A percentile compares a stretch with the other conserved stretches of the same genome.
phyloP scores from a whole-genome alignment of 2,888 invertebrate species.

The Lysandra bellargus region DNA sequence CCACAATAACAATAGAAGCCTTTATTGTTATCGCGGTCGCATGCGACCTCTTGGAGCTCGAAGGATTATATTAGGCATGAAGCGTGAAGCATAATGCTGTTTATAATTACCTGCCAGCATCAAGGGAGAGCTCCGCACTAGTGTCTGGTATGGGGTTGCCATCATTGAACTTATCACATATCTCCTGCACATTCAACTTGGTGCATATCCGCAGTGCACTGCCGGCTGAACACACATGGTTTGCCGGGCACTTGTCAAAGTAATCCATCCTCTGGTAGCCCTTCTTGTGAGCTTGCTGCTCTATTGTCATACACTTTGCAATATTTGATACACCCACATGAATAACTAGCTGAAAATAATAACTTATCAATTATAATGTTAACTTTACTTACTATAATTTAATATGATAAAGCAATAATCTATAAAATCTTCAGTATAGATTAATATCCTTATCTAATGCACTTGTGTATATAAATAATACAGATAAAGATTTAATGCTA shows the following conservation, averaged over 20 bases:
- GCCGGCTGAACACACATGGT: conserved; percentile 61
- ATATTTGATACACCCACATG: conserved; percentile 88
- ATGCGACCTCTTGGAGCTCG: no score
- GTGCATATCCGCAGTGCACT: conserved; percentile 78
- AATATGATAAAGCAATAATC: no score
- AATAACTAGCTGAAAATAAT: conserved; percentile 83
- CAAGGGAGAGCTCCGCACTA: conserved; percentile 73
- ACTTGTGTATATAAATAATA: background rate
- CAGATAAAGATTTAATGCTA: background rate
- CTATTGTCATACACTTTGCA: conserved; percentile 84
- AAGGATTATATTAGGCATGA: background rate
- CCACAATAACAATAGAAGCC: no score
- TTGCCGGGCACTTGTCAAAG: conserved; percentile 69
- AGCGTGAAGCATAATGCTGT: background rate
- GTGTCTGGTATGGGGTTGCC: conserved; percentile 47
- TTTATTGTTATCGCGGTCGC: no score
- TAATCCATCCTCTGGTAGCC: conserved; percentile 82
- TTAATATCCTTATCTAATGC: background rate
- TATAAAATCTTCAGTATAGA: no score
- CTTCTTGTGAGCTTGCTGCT: conserved; percentile 83
- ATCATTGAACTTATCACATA: conserved; percentile 78
- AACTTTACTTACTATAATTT: background rate
- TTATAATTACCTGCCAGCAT: conserved; percentile 83
- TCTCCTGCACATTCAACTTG: conserved; percentile 72
- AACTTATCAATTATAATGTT: background rate